Conservation (phyloP, 2,113 vertebrate species). For the Etheostoma spectabile region DNA sequence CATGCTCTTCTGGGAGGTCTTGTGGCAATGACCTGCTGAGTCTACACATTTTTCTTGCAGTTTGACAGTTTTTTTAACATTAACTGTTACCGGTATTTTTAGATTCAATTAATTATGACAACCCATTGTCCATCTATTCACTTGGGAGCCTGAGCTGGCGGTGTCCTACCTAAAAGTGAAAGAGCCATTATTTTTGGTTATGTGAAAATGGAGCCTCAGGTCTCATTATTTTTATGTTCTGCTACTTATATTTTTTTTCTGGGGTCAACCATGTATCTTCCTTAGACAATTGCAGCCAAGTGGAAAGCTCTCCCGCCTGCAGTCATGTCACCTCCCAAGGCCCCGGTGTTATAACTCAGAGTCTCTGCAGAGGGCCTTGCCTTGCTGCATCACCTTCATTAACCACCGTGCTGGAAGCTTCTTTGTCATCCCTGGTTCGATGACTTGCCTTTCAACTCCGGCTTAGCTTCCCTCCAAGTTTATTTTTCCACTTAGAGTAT, state of each 20-base stretch:
- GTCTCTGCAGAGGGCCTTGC: conserved; percentile 52
- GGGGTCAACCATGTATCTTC: conserved; percentile 63
- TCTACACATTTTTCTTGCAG: not conserved
- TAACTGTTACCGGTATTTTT: not conserved
- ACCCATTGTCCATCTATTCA: not conserved
- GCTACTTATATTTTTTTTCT: conserved; percentile 44
- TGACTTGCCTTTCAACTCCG: conserved; percentile 51
- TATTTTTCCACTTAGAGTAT: conserved; percentile 71
- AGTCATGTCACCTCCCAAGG: conserved; percentile 60
- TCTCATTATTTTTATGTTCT: conserved; percentile 66
- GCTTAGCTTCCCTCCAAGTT: conserved; percentile 62
- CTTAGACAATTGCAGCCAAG: conserved; percentile 60
- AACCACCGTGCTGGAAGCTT: conserved; percentile 62
- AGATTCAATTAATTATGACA: not conserved
- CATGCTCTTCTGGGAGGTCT: not conserved
- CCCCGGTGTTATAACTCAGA: conserved; percentile 64
- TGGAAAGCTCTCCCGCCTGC: conserved; percentile 54
- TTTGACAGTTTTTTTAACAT: not conserved
- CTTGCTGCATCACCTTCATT: conserved; percentile 69
- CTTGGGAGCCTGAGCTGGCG: conserved; percentile 14
- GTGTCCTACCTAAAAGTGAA: conserved; percentile 45
- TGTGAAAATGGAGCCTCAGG: conserved; percentile 42
- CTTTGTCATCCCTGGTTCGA: conserved; percentile 63
- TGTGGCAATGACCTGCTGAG: conserved; percentile 1
- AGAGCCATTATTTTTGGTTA: conserved; percentile 53